Evolutionary conservation across 1,140 invertebrate species (phyloP).

Genomic region (Yoshiicerus persimilis): DNA sequence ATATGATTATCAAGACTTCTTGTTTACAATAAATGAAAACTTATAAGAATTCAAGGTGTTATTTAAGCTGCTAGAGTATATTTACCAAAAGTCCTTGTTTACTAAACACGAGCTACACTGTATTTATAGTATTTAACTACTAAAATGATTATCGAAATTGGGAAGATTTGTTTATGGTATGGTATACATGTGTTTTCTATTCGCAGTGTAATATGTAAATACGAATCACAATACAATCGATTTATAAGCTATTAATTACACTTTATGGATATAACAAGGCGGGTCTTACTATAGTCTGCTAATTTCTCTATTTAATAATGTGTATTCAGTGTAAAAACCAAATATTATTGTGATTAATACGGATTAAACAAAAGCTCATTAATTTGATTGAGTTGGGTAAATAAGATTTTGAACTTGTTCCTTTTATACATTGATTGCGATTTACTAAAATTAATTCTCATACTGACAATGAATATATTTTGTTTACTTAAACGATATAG

Average conservation of each 20-base stretch:
- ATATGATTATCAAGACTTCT: no score
- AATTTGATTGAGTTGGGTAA: background rate
- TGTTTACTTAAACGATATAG: background rate
- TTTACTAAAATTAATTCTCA: background rate
- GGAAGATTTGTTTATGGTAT: background rate
- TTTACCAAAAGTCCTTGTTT: background rate
- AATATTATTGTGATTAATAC: background rate
- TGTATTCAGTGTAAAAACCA: background rate
- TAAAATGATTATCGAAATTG: background rate
- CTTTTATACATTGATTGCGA: background rate
- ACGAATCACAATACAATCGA: no score
- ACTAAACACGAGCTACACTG: background rate
- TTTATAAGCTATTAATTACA: background rate
- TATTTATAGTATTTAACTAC: no score
- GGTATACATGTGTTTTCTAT: background rate
- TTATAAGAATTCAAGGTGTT: no score
- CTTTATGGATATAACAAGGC: background rate
- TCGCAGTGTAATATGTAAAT: background rate
- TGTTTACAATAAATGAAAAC: no score
- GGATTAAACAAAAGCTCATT: background rate
- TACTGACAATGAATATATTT: background rate
- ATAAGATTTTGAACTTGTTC: background rate
- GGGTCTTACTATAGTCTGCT: background rate
- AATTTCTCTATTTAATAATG: background rate
- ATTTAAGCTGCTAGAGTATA: no score